Percentiles rank a stretch among this genome's conserved stretches.
These are phyloP conservation scores for Musca domestica DNA, from an alignment of 1,140 invertebrate species.

Conservation along the genomic window DNA sequence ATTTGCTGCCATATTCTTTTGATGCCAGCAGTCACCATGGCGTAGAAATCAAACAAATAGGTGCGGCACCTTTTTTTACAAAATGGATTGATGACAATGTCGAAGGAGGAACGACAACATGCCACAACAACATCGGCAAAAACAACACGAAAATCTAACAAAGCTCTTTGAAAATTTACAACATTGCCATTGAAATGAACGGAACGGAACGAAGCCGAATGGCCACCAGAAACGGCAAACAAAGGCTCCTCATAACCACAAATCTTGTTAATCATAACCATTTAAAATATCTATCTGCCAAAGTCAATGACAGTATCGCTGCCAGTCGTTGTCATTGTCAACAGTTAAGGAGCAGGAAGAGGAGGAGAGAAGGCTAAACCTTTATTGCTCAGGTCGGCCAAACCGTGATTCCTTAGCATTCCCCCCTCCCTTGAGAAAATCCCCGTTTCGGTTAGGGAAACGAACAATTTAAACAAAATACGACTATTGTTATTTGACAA, in stretches of 20 bases:
- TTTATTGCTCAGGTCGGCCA: neutral
- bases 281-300: neutral
- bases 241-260: conserved; percentile 7
- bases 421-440: too few species aligned
- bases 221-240: neutral
- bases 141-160: neutral
- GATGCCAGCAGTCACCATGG: too few species aligned
- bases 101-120: neutral
- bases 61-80: neutral
- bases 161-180: conserved; percentile 8
- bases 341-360: neutral
- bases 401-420: neutral
- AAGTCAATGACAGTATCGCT: too few species aligned
- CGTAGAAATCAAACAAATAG: too few species aligned
- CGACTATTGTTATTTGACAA: too few species aligned
- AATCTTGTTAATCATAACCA: conserved; percentile 19
- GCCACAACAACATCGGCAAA: too few species aligned
- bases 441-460: too few species aligned
- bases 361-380: neutral
- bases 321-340: neutral
- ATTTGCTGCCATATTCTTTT: too few species aligned
- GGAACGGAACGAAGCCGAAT: neutral
- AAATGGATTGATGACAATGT: conserved; percentile 11
- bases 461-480: too few species aligned
- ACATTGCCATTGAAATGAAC: neutral